Evolutionary conservation across 2,113 vertebrate genomes (phyloP).

Genomic region (Thermophis baileyi): DNA sequence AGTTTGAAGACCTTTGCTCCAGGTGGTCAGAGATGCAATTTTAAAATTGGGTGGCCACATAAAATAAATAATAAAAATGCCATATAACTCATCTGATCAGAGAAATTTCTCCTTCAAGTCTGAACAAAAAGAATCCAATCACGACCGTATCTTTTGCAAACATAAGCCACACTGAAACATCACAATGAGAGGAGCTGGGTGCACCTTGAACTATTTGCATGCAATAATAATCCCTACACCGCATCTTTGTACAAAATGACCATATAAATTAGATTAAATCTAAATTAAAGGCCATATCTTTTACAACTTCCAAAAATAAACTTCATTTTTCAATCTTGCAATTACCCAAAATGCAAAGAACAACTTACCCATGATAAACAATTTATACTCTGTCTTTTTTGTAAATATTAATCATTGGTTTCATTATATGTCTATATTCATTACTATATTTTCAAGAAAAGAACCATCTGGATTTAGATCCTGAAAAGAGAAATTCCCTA

Average conservation of each 20-base stretch:
- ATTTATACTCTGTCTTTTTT: background rate
- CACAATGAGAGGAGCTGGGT: background rate
- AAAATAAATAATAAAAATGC: background rate
- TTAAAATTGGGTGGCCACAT: background rate
- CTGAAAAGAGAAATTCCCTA: background rate
- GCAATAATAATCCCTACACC: background rate
- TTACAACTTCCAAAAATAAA: background rate
- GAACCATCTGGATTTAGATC: background rate
- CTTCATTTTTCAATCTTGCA: background rate
- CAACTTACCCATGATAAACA: background rate
- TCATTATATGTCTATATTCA: background rate
- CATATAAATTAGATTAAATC: background rate
- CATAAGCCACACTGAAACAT: background rate
- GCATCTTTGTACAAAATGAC: background rate
- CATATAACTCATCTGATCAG: background rate
- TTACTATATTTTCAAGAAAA: background rate
- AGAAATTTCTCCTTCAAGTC: background rate
- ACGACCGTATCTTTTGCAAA: background rate
- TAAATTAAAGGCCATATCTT: background rate
- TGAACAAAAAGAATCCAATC: background rate
- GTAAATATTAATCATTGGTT: background rate
- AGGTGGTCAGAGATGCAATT: background rate
- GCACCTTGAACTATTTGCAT: background rate
- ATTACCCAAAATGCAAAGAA: background rate
- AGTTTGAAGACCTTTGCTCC: no score